Base-by-base conservation (phyloP, 2,888 invertebrate species). In the Melinaea marsaeus region DNA sequence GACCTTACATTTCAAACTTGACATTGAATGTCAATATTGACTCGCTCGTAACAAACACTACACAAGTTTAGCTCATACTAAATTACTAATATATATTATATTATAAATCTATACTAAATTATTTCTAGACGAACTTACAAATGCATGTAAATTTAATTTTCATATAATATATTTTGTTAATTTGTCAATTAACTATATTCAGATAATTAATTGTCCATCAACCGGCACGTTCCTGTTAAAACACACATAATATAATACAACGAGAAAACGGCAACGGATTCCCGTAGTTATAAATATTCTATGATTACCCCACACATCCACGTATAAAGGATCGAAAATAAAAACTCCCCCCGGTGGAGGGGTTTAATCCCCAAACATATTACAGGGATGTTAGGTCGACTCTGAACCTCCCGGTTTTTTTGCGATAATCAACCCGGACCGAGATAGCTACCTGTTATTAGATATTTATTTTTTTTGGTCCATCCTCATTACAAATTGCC, bases 351-450 rank as follows among this genome's bases (percentile, higher is more conserved):
- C 72, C 70, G 83, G 72, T 75, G 79, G 78, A 69, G 74, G 79
- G 80, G 75, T 76, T 68, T 75, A 80, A 83, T 84, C 83, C 86
- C 86, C 83, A 80, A 86, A 87, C 86, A 86, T 88, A 88, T 86
- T 85, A 85, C 79, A 78, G 78, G 83, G 81, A 85, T 84, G 83
- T 80, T 73, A 79, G 80, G 81, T 80, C 78, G 79, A 79, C 77
- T 78, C 79, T 75, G 78, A 76, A 76, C 76, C 73, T 74, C 74
- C 76, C 78, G 81, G 79, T 83, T 84, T 86, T 80, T 86, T 83
- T 79, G 77, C 78, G 74, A 83, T 83, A 82, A 80, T 81, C 80
- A 80, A 79, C 78, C 75, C n/a, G 54, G 47, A 58, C 58, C 61
- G 48, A 73, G 64, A 70, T 22, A 65, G 64, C 51, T 65, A 55